Conservation (phyloP, 2,888 invertebrate genomes). For the Lycocerus yunnanus region DNA sequence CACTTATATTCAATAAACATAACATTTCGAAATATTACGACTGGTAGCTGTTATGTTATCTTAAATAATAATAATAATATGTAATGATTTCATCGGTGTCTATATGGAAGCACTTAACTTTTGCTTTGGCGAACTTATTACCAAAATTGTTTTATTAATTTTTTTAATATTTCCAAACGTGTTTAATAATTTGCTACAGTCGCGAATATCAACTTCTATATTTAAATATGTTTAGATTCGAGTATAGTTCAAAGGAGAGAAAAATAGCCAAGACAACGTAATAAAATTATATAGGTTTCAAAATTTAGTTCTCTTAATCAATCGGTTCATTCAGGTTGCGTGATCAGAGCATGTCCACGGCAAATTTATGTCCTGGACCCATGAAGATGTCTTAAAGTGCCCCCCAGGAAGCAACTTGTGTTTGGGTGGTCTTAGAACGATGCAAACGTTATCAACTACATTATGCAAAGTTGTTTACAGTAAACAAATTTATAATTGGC, state of each 20-base stretch:
- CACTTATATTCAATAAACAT: background rate
- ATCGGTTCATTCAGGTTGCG: conserved; percentile 50
- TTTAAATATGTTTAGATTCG: background rate
- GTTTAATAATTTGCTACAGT: background rate
- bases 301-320: conserved; percentile 49
- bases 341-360: conserved; percentile 49
- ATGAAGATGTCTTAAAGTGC: conserved; percentile 53
- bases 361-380: conserved; percentile 53
- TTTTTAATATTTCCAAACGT: background rate
- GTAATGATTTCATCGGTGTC: background rate
- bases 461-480: conserved; percentile 45
- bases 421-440: conserved; percentile 49
- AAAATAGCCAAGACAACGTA: conserved; percentile 24
- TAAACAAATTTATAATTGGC: conserved; percentile 36
- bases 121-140: background rate
- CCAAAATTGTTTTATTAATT: background rate
- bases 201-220: background rate
- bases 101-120: background rate
- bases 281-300: conserved; percentile 35
- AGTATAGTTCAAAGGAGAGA: conserved; percentile 1
- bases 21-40: conserved; percentile 14
- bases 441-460: conserved; percentile 45
- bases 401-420: conserved; percentile 53
- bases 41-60: too few species aligned
- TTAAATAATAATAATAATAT: background rate